Evolutionary conservation across 2,113 vertebrate genomes (phyloP).

Genomic region (Campylomormyrus tamandua): DNA sequence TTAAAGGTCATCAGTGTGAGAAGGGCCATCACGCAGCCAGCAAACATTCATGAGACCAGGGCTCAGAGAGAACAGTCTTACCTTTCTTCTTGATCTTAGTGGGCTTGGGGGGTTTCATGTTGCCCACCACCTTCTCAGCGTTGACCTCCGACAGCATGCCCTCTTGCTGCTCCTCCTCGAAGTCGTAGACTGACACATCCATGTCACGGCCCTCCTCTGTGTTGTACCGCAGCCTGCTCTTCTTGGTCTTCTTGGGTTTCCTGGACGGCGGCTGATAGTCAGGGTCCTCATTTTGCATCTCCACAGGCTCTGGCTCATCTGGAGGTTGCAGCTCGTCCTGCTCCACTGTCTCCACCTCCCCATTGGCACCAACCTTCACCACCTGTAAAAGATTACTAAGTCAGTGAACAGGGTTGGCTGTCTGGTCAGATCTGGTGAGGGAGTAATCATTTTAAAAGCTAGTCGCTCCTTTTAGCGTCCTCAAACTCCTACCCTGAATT

Average conservation of each 20-base stretch:
- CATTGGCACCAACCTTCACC: conserved; percentile 93
- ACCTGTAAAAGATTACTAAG: conserved; percentile 51
- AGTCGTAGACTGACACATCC: conserved; percentile 94
- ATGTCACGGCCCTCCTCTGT: conserved; percentile 91
- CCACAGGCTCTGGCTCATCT: conserved; percentile 34
- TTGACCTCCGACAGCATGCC: conserved; percentile 92
- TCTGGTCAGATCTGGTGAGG: background rate
- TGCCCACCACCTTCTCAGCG: conserved; percentile 94
- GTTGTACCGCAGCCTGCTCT: conserved; percentile 84
- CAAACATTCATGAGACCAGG: background rate
- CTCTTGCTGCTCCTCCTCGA: conserved; percentile 95
- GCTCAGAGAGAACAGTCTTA: conserved; percentile 37
- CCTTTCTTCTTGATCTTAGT: conserved; percentile 99
- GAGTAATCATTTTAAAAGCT: background rate
- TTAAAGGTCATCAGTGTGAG: background rate
- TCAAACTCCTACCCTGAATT: background rate
- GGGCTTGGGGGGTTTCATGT: conserved; percentile 96
- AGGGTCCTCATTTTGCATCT: conserved; percentile 75
- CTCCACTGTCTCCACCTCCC: conserved; percentile 93
- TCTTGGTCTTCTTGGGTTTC: conserved; percentile 85
- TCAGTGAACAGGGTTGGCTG: background rate
- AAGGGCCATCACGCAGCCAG: background rate
- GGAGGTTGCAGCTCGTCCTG: conserved; percentile 70
- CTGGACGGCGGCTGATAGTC: conserved; percentile 87
- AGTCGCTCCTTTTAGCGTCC: background rate